phyloP scores from a whole-genome alignment of 2,888 invertebrate genomes.

The Nomada flava region DNA sequence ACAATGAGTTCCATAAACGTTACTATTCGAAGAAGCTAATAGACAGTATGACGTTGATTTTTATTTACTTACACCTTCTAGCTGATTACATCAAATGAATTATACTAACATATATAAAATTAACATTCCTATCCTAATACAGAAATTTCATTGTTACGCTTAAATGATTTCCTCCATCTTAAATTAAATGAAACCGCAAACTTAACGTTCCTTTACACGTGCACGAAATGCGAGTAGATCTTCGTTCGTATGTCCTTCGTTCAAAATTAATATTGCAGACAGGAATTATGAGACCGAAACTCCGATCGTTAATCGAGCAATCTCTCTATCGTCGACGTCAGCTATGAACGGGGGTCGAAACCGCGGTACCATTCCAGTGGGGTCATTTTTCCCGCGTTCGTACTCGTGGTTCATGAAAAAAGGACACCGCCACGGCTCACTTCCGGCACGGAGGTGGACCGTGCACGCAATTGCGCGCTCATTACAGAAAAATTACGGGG shows the following conservation, averaged over 20 bases:
- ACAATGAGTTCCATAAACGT: too few relatives aligned
- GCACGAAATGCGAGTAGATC: too few relatives aligned
- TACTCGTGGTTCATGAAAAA: background rate
- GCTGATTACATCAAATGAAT: too few relatives aligned
- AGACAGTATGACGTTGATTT: too few relatives aligned
- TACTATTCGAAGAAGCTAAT: too few relatives aligned
- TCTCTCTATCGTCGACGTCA: background rate
- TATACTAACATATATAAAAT: too few relatives aligned
- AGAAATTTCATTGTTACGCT: too few relatives aligned
- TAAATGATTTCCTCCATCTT: too few relatives aligned
- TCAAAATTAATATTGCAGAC: background rate
- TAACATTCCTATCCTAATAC: too few relatives aligned
- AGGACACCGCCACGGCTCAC: slow-evolving; percentile 28
- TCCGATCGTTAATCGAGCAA: slow-evolving; percentile 17
- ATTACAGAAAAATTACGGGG: slow-evolving; percentile 57
- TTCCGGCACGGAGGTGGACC: slow-evolving; percentile 38
- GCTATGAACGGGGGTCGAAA: slow-evolving; percentile 27
- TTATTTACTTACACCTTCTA: too few relatives aligned
- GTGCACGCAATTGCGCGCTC: slow-evolving; percentile 52
- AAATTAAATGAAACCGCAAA: too few relatives aligned
- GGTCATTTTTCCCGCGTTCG: slow-evolving; percentile 13
- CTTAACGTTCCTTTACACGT: too few relatives aligned
- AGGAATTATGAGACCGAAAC: background rate
- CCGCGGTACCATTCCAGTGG: slow-evolving; percentile 7
- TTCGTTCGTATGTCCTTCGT: background rate